Evolutionary conservation across 2,888 invertebrate species (phyloP).

Genomic region (Macrosiphum euphorbiae): DNA sequence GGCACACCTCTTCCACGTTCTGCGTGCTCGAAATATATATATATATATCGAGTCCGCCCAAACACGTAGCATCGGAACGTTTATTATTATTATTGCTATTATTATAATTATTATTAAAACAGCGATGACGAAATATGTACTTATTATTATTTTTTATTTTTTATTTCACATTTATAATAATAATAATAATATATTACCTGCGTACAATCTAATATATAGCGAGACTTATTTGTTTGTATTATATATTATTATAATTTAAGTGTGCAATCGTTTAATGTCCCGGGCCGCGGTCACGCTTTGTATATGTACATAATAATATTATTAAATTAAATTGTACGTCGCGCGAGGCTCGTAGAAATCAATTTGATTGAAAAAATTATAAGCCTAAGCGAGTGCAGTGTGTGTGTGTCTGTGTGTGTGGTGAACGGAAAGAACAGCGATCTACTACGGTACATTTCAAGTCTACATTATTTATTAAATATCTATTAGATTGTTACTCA

Average conservation of each 20-base stretch:
- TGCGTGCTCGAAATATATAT: conserved; percentile 43
- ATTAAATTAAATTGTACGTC: neutral
- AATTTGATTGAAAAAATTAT: conserved; percentile 26
- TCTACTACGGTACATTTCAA: neutral
- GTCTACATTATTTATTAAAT: neutral
- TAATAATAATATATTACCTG: conserved; percentile 35
- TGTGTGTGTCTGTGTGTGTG: neutral
- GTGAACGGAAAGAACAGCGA: neutral
- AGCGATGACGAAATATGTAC: conserved; percentile 36
- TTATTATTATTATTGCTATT: conserved; percentile 24
- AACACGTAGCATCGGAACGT: conserved; percentile 38
- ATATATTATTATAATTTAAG: conserved; percentile 5
- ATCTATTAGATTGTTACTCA: neutral
- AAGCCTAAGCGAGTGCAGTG: neutral
- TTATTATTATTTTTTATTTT: conserved; percentile 15
- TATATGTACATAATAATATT: neutral
- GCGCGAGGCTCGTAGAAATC: conserved; percentile 4
- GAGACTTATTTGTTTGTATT: conserved; percentile 44
- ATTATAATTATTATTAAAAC: conserved; percentile 45
- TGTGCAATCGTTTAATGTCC: conserved; percentile 26
- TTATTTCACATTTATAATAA: conserved; percentile 1
- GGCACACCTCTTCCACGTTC: conserved; percentile 62
- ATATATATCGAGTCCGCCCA: conserved; percentile 55
- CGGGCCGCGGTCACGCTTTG: neutral
- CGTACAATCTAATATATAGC: neutral